phyloP scores from a whole-genome alignment of 2,888 invertebrate genomes.

The Griposia aprilina region DNA sequence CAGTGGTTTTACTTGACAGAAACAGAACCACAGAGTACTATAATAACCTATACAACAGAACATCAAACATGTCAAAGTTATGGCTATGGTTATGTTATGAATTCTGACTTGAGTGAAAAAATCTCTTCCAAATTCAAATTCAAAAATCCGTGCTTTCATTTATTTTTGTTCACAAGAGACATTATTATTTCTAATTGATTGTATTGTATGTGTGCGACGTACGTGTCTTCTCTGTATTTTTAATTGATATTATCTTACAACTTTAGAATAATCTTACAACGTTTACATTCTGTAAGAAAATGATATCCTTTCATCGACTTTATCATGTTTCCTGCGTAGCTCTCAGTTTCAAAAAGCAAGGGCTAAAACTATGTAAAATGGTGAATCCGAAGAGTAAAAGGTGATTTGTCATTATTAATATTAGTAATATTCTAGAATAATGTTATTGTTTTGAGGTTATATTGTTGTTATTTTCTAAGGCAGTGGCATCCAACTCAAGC shows the following conservation, averaged over 20 bases:
- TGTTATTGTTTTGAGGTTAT: conserved; percentile 54
- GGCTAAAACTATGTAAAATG: conserved; percentile 84
- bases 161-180: conserved; percentile 28
- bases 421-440: conserved; percentile 10
- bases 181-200: conserved; percentile 24
- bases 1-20: background rate
- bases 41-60: background rate
- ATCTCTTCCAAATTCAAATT: conserved; percentile 39
- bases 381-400: conserved; percentile 83
- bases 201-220: conserved; percentile 1
- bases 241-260: conserved; percentile 32
- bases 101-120: background rate
- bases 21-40: too few species aligned
- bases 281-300: conserved; percentile 48
- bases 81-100: too few species aligned
- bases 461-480: conserved; percentile 72
- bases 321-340: conserved; percentile 78
- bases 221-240: conserved; percentile 30
- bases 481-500: conserved; percentile 79
- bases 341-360: conserved; percentile 81
- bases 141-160: conserved; percentile 18
- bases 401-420: conserved; percentile 65
- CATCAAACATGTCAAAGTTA: conserved; percentile 11
- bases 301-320: conserved; percentile 77
- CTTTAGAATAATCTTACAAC: conserved; percentile 13